A percentile compares a stretch with the other conserved stretches of the same genome.
Conservation (phyloP, 2,113 vertebrate genomes). For the Seriola rivoliana region DNA sequence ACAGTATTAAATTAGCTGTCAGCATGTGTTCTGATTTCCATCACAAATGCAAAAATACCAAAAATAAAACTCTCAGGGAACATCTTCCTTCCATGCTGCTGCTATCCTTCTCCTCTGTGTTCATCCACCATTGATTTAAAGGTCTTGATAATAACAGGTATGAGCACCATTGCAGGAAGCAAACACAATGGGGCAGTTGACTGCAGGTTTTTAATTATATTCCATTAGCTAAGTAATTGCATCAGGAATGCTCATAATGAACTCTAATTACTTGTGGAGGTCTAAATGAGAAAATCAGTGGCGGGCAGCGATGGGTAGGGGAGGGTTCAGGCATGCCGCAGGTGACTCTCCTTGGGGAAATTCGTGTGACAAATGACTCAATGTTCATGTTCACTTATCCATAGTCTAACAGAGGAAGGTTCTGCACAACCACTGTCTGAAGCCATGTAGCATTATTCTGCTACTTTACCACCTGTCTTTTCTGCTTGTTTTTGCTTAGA, state of each 20-base stretch:
- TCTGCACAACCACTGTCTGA: neutral
- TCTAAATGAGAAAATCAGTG: slow-evolving; percentile 79
- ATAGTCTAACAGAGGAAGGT: slow-evolving; percentile 23
- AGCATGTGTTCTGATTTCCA: neutral
- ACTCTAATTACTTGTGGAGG: slow-evolving; percentile 79
- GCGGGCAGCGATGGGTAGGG: slow-evolving; percentile 53
- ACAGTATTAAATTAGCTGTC: slow-evolving; percentile 1
- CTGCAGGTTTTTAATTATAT: slow-evolving; percentile 76
- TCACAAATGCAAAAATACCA: neutral
- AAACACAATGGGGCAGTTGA: slow-evolving; percentile 69
- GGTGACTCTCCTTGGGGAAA: slow-evolving; percentile 75
- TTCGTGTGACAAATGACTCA: slow-evolving; percentile 63
- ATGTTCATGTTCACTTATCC: slow-evolving; percentile 59
- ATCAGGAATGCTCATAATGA: slow-evolving; percentile 80
- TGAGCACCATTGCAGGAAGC: slow-evolving; percentile 24
- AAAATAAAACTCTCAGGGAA: neutral
- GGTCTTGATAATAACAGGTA: slow-evolving; percentile 60
- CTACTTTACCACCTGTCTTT: neutral
- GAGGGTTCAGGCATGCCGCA: slow-evolving; percentile 61
- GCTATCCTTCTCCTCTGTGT: slow-evolving; percentile 9
- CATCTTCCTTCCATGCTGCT: neutral
- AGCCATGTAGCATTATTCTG: neutral
- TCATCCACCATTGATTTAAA: slow-evolving; percentile 21
- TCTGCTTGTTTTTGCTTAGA: neutral
- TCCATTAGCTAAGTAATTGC: slow-evolving; percentile 80